These are phyloP conservation scores for Channa striata DNA, from an alignment of 2,797 vertebrate genomes.

Conservation along the genomic window DNA sequence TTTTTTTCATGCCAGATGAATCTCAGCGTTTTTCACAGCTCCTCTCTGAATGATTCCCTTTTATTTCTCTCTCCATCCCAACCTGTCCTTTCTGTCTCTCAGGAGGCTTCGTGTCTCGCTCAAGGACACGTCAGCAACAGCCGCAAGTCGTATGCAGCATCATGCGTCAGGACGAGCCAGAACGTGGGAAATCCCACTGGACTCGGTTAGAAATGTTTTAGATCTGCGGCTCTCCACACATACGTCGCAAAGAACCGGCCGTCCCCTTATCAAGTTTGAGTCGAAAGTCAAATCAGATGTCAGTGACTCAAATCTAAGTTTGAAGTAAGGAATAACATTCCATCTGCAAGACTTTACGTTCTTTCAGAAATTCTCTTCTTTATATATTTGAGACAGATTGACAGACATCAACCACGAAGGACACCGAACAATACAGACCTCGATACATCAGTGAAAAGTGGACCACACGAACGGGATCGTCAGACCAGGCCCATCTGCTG, in stretches of 20 bases:
- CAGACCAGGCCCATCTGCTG: too few species aligned
- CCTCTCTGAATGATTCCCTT: conserved; percentile 7
- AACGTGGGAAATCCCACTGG: not conserved
- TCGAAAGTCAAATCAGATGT: not conserved
- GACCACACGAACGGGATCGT: too few species aligned
- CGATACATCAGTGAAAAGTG: too few species aligned
- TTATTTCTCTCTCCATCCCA: not conserved
- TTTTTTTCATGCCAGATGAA: not conserved
- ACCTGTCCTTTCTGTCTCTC: not conserved
- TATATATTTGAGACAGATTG: too few species aligned
- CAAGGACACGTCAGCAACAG: conserved; percentile 35
- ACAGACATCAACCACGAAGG: too few species aligned
- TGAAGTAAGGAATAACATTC: too few species aligned
- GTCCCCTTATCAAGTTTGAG: not conserved
- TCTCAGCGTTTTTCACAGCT: conserved; percentile 2
- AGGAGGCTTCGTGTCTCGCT: conserved; percentile 19
- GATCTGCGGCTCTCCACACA: not conserved
- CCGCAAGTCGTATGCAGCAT: not conserved
- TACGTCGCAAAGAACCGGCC: not conserved
- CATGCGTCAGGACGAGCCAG: not conserved
- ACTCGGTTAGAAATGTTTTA: not conserved
- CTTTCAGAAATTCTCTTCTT: too few species aligned
- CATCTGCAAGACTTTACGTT: not conserved
- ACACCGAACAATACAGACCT: too few species aligned
- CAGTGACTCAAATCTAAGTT: not conserved